phyloP scores from a whole-genome alignment of 1,140 invertebrate genomes.

The Ptiloglossa arizonensis region DNA sequence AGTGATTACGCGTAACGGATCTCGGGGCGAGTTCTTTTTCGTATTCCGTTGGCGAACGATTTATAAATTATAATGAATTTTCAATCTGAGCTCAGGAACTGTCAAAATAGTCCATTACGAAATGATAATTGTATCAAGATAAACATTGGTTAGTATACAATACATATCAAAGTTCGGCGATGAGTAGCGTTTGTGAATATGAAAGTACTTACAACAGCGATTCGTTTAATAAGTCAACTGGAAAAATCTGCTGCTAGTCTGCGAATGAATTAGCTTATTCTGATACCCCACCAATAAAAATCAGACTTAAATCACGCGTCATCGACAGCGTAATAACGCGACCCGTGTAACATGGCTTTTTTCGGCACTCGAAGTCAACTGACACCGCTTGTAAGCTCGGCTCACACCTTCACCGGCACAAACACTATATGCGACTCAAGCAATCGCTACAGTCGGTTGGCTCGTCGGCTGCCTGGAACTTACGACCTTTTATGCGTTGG shows the following conservation, averaged over 20 bases:
- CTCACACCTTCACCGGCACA: conserved; percentile 22
- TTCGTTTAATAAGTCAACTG: neutral
- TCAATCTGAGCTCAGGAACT: neutral
- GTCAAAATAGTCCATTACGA: too few relatives aligned
- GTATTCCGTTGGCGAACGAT: neutral
- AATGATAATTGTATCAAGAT: neutral
- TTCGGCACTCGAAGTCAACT: conserved; percentile 16
- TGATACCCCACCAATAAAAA: neutral
- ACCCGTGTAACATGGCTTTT: neutral
- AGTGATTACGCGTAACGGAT: neutral
- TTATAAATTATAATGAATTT: neutral
- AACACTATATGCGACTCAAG: conserved; percentile 20
- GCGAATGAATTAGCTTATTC: neutral
- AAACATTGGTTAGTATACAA: neutral
- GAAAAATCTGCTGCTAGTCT: neutral
- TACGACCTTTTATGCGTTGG: conserved; percentile 38
- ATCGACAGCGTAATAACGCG: neutral
- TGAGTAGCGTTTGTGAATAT: neutral
- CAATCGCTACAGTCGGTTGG: conserved; percentile 29
- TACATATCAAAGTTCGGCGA: neutral
- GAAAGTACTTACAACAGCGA: conserved; percentile 5
- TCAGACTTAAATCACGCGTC: conserved; percentile 5
- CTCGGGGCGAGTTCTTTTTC: neutral
- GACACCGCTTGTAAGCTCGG: neutral
- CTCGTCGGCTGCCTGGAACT: neutral